Evolutionary conservation across 2,888 invertebrate genomes (phyloP).

Genomic region (Sylvicola cinctus): DNA sequence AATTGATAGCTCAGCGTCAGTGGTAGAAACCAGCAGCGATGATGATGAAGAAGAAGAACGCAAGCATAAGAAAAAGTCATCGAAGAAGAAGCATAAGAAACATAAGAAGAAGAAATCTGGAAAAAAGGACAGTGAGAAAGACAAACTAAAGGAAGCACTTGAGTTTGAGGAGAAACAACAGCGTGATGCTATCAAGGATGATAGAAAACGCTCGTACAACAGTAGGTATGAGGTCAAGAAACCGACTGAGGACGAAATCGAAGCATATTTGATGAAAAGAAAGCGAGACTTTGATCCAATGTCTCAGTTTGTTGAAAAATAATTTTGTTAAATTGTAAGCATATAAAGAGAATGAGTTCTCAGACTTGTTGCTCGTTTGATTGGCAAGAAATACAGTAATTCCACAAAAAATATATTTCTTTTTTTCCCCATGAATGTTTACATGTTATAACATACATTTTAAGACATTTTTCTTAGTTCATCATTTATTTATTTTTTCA

Average conservation of each 20-base stretch:
- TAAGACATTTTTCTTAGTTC: too few relatives aligned
- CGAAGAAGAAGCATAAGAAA: constrained; percentile 7
- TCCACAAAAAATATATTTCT: too few relatives aligned
- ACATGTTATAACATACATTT: too few relatives aligned
- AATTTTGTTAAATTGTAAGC: too few relatives aligned
- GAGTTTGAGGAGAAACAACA: constrained; percentile 39
- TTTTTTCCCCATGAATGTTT: too few relatives aligned
- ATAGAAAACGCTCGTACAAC: constrained; percentile 83
- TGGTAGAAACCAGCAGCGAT: constrained; percentile 10
- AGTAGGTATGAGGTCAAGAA: constrained; percentile 68
- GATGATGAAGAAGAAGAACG: constrained; percentile 1
- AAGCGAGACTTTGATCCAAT: constrained; percentile 82
- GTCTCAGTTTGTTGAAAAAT: constrained; percentile 42
- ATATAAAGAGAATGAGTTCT: too few relatives aligned
- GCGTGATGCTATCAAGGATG: constrained; percentile 50
- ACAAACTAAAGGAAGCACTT: constrained; percentile 27
- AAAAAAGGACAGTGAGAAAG: constrained; percentile 26
- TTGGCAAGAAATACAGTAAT: too few relatives aligned
- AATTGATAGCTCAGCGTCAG: constrained; percentile 6
- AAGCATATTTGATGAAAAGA: constrained; percentile 78
- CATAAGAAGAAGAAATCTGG: constrained; percentile 29
- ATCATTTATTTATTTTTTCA: too few relatives aligned
- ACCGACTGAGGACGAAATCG: constrained; percentile 81
- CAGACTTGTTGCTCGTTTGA: too few relatives aligned
- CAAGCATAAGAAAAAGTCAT: constrained; percentile 10